These are phyloP conservation scores for Monopterus albus DNA, from an alignment of 2,113 vertebrate species.

Conservation along the genomic window DNA sequence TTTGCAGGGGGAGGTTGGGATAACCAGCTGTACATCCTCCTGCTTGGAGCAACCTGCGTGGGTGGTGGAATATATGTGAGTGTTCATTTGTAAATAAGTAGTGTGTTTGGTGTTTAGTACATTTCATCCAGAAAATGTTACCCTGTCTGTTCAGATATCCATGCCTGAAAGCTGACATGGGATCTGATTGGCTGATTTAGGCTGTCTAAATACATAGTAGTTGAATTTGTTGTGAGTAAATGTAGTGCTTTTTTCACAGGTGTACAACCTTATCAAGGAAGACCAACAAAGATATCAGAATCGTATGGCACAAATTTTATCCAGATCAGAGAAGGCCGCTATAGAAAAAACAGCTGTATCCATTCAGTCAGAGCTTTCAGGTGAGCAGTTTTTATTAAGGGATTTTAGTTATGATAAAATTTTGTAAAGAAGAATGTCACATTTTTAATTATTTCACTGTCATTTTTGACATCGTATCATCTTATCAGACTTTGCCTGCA, in stretches of 20 bases:
- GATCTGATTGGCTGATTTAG: not conserved
- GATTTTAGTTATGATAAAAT: not conserved
- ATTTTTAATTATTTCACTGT: slow-evolving; percentile 1
- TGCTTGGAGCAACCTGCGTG: slow-evolving; percentile 85
- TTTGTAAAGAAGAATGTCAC: too few relatives aligned
- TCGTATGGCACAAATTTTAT: slow-evolving; percentile 68
- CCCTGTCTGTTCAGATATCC: not conserved
- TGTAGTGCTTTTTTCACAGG: slow-evolving; percentile 49
- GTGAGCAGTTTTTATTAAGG: slow-evolving; percentile 46
- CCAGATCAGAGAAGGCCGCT: slow-evolving; percentile 35
- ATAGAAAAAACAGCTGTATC: not conserved
- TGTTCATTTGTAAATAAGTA: not conserved
- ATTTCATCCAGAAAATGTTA: not conserved
- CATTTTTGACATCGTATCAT: too few relatives aligned
- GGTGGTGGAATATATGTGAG: slow-evolving; percentile 85
- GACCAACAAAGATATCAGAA: slow-evolving; percentile 74
- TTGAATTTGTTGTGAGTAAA: not conserved
- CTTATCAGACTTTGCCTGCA: too few relatives aligned
- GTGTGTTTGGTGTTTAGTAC: not conserved
- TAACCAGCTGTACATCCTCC: slow-evolving; percentile 83
- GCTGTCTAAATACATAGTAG: not conserved
- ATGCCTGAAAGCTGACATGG: not conserved
- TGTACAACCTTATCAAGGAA: slow-evolving; percentile 61
- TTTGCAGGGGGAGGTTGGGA: slow-evolving; percentile 82
- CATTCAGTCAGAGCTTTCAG: slow-evolving; percentile 42